phyloP scores from a whole-genome alignment of 2,888 invertebrate genomes.

The Hypselothyrea guttata region DNA sequence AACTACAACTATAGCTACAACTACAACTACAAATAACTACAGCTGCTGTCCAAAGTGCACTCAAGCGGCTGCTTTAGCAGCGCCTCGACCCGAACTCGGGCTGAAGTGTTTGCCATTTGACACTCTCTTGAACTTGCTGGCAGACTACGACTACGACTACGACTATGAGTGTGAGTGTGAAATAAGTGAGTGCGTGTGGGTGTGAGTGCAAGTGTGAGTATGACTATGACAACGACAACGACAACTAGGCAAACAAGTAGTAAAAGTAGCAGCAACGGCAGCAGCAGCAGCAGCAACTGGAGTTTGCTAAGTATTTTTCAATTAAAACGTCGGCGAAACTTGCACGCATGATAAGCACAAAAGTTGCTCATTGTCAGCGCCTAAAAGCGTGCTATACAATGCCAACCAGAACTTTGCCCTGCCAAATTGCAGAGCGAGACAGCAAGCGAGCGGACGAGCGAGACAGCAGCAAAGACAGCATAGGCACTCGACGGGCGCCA shows the following conservation, averaged over 20 bases:
- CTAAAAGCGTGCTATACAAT: slow-evolving; percentile 57
- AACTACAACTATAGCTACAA: not conserved
- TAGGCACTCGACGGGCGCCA: slow-evolving; percentile 47
- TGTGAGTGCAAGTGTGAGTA: slow-evolving; percentile 1
- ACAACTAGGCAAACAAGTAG: slow-evolving; percentile 13
- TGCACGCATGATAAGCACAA: slow-evolving; percentile 74
- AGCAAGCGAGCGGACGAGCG: not conserved
- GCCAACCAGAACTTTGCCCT: slow-evolving; percentile 44
- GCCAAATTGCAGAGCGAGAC: slow-evolving; percentile 20
- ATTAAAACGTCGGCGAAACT: slow-evolving; percentile 68
- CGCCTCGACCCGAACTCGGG: slow-evolving; percentile 13
- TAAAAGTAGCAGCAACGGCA: not conserved
- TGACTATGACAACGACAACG: slow-evolving; percentile 14
- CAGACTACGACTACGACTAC: slow-evolving; percentile 14
- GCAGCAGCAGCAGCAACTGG: slow-evolving; percentile 3
- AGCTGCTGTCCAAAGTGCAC: slow-evolving; percentile 51
- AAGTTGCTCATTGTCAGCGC: slow-evolving; percentile 71
- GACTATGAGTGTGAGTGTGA: not conserved
- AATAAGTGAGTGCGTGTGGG: too few species aligned
- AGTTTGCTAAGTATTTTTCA: slow-evolving; percentile 75
- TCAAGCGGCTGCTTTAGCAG: slow-evolving; percentile 35
- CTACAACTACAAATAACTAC: not conserved
- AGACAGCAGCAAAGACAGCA: not conserved
- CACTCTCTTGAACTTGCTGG: slow-evolving; percentile 59
- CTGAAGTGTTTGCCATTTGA: slow-evolving; percentile 62